These are phyloP conservation scores for Charina bottae DNA, from an alignment of 2,113 vertebrate species.

Conservation along the genomic window DNA sequence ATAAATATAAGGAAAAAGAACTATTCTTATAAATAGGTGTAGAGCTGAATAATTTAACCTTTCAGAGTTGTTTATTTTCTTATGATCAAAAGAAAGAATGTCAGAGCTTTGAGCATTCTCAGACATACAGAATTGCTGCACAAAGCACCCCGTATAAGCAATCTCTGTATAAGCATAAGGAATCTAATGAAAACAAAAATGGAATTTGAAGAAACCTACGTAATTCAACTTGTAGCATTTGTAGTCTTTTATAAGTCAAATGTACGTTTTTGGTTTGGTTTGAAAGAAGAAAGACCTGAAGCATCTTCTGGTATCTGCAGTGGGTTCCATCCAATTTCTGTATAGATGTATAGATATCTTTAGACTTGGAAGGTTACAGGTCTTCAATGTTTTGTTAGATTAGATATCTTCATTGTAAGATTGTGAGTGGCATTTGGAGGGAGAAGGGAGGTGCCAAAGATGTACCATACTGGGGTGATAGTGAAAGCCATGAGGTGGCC, in stretches of 20 bases:
- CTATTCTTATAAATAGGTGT: slow-evolving; percentile 59
- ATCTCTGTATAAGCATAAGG: slow-evolving; percentile 26
- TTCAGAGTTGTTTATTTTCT: slow-evolving; percentile 76
- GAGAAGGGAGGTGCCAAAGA: neutral
- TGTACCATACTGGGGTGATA: neutral
- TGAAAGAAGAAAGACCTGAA: neutral
- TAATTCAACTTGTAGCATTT: neutral
- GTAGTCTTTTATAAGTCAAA: neutral
- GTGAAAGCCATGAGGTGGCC: neutral
- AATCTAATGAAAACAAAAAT: slow-evolving; percentile 2
- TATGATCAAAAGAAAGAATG: slow-evolving; percentile 75
- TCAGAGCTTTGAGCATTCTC: slow-evolving; percentile 70
- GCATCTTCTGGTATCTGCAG: neutral
- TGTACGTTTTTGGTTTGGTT: neutral
- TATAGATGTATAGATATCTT: neutral
- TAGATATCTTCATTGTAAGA: neutral
- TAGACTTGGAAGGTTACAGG: neutral
- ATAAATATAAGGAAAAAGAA: slow-evolving; percentile 60
- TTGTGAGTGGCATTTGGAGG: neutral
- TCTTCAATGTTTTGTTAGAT: neutral
- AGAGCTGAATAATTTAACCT: slow-evolving; percentile 78
- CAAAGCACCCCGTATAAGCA: slow-evolving; percentile 56
- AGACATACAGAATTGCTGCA: slow-evolving; percentile 48
- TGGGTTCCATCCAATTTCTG: neutral
- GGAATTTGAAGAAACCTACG: neutral